phyloP scores from a whole-genome alignment of 2,797 vertebrate species.

The Myotis vivesi region DNA sequence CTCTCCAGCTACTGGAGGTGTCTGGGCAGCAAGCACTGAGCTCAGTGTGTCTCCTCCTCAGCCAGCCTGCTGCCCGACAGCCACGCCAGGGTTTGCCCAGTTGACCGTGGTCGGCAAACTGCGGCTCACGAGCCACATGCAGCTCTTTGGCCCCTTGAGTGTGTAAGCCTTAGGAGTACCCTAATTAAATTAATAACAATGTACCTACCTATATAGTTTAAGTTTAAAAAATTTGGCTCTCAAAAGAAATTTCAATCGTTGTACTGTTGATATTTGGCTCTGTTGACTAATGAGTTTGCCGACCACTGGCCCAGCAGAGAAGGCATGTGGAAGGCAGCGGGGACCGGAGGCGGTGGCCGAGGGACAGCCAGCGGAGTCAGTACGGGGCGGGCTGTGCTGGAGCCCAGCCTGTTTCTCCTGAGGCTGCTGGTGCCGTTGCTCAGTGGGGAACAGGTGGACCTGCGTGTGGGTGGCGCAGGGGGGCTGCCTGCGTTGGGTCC shows the following conservation, averaged over 20 bases:
- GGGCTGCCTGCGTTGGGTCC: conserved; percentile 83
- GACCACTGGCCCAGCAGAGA: conserved; percentile 78
- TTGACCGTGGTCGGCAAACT: too few species aligned
- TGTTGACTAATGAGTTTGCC: too few species aligned
- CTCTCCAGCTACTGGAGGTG: conserved; percentile 80
- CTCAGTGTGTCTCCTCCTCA: conserved; percentile 79
- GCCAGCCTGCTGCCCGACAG: conserved; percentile 92
- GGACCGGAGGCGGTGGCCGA: conserved; percentile 67
- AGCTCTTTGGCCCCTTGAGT: too few species aligned
- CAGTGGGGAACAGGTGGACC: conserved; percentile 86
- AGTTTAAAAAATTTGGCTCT: too few species aligned
- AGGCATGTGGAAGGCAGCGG: conserved; percentile 84
- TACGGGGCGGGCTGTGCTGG: conserved; percentile 84
- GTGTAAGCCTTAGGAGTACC: too few species aligned
- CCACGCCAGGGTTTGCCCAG: conserved; percentile 83
- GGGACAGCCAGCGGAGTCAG: conserved; percentile 27
- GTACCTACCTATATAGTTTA: too few species aligned
- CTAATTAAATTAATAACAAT: too few species aligned
- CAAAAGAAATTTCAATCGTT: too few species aligned
- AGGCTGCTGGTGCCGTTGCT: conserved; percentile 87
- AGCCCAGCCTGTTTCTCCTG: conserved; percentile 86
- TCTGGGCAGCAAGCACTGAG: conserved; percentile 72
- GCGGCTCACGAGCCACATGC: too few species aligned
- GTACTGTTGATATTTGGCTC: too few species aligned
- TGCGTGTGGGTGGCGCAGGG: conserved; percentile 87